Conservation (phyloP, 2,888 invertebrate genomes). For the Proisotoma minuta region DNA sequence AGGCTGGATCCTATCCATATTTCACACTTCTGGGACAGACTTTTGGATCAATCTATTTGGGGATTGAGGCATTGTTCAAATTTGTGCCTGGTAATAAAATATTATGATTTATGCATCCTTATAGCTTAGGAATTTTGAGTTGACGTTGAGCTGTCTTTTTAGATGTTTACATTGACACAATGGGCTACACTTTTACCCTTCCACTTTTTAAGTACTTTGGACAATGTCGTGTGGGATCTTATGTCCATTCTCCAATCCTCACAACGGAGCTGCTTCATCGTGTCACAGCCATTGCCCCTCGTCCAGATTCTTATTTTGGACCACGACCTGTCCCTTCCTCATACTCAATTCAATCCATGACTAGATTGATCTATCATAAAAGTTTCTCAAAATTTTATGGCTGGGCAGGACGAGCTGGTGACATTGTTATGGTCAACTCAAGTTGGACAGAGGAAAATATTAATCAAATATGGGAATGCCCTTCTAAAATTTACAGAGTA, state of each 20-base stretch:
- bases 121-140: background rate
- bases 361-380: slow-evolving; percentile 84
- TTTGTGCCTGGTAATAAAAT: slow-evolving; percentile 67
- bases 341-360: slow-evolving; percentile 62
- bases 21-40: slow-evolving; percentile 90
- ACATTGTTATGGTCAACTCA: slow-evolving; percentile 91
- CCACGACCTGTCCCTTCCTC: slow-evolving; percentile 5
- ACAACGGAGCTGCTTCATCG: slow-evolving; percentile 85
- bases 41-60: slow-evolving; percentile 79
- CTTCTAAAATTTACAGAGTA: slow-evolving; percentile 54
- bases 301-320: slow-evolving; percentile 18
- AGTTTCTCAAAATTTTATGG: slow-evolving; percentile 84
- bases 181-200: slow-evolving; percentile 88
- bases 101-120: slow-evolving; percentile 14
- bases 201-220: slow-evolving; percentile 87
- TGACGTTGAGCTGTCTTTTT: slow-evolving; percentile 13
- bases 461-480: slow-evolving; percentile 59
- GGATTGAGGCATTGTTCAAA: slow-evolving; percentile 78
- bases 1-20: slow-evolving; percentile 77
- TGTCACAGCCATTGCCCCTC: slow-evolving; percentile 53
- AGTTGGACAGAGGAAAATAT: slow-evolving; percentile 96
- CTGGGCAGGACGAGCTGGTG: slow-evolving; percentile 71
- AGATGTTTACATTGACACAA: slow-evolving; percentile 88
- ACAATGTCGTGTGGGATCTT: slow-evolving; percentile 74
- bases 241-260: slow-evolving; percentile 76